A percentile compares a stretch with the other conserved stretches of the same genome.
These are phyloP conservation scores for Hemitrygon akajei DNA, from an alignment of 2,797 vertebrate genomes.

Conservation along the genomic window DNA sequence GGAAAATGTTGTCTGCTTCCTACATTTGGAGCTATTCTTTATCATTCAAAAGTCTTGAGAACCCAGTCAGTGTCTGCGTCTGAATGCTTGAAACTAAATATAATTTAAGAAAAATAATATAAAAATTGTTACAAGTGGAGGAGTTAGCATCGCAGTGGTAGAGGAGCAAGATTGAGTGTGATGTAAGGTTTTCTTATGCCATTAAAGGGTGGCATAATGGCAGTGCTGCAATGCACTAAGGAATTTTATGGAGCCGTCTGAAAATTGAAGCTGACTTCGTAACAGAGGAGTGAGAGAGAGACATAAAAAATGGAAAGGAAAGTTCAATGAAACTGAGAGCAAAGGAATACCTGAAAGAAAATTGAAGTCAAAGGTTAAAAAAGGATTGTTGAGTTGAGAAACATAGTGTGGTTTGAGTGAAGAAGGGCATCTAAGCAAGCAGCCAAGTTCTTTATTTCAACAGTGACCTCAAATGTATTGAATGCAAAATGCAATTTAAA, in stretches of 20 bases:
- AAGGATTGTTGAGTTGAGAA: slow-evolving; percentile 36
- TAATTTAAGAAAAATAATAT: slow-evolving; percentile 29
- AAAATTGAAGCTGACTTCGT: slow-evolving; percentile 37
- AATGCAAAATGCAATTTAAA: background rate
- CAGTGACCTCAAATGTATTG: background rate
- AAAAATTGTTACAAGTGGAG: slow-evolving; percentile 14
- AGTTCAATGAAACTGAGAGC: slow-evolving; percentile 37
- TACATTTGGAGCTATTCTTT: background rate
- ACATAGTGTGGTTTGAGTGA: slow-evolving; percentile 25
- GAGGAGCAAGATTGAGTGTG: background rate
- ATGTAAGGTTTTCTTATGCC: background rate
- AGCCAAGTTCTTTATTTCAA: slow-evolving; percentile 17
- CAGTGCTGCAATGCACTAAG: slow-evolving; percentile 34
- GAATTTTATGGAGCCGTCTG: slow-evolving; percentile 35
- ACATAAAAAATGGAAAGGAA: slow-evolving; percentile 37
- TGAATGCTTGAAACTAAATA: background rate
- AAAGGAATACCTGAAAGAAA: slow-evolving; percentile 38
- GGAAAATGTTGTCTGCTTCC: background rate
- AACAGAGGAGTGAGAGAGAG: slow-evolving; percentile 23
- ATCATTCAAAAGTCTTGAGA: background rate
- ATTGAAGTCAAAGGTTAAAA: slow-evolving; percentile 38
- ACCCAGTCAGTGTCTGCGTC: background rate
- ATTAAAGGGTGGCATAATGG: slow-evolving; percentile 35
- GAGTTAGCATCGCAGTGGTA: slow-evolving; percentile 11
- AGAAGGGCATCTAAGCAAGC: slow-evolving; percentile 1